Base-by-base conservation (phyloP, 2,888 invertebrate species). In the Amaurobius ferox region DNA sequence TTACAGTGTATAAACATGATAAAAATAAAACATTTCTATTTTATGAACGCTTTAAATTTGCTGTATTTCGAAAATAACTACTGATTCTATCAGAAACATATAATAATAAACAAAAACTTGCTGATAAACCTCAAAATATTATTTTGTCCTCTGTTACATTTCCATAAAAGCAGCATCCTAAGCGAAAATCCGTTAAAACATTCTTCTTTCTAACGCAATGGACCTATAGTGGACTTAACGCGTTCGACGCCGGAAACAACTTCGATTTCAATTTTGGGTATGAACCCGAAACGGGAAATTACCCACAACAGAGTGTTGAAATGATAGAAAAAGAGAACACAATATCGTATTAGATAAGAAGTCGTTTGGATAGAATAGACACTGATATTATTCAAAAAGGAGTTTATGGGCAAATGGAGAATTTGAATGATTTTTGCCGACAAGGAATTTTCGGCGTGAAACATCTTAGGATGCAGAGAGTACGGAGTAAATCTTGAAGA, bases 181-280 rank as follows among this genome's bases (percentile, higher is more conserved):
- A n/a, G n/a, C n/a, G n/a, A n/a, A n/a, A n/a, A n/a, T n/a, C n/a
- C n/a, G n/a, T n/a, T n/a, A n/a, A 23, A n/a, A 23, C 55, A 6
- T 11, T 55, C 55, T 55, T 23, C 19, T 55, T 55, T 55, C 35
- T 32, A 9, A 5, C 7, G 32, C 32, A 66, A 66, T 66, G 35
- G 66, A 30, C 23, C 13, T 30, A 5, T 9, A 11, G 32, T 55
- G 71, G 71, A 30, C 28, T 71, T 40, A 30, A 71, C 29, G 48
- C 32, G 19, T 26, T 13, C 48, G n/a, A 11, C n/a, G 40, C 68
- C 48, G 74, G 68, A 81, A 74, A 74, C 68, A 68, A 62, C 80
- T 68, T 19, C 80, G 61, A 81, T 81, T 81, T 81, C 74, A 81
- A 81, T 81, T 81, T 81, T 48, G 66, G 73, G 35, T 39, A 40